Base-by-base conservation (phyloP, 2,888 invertebrate genomes). In the Anagyrus pseudococci region DNA sequence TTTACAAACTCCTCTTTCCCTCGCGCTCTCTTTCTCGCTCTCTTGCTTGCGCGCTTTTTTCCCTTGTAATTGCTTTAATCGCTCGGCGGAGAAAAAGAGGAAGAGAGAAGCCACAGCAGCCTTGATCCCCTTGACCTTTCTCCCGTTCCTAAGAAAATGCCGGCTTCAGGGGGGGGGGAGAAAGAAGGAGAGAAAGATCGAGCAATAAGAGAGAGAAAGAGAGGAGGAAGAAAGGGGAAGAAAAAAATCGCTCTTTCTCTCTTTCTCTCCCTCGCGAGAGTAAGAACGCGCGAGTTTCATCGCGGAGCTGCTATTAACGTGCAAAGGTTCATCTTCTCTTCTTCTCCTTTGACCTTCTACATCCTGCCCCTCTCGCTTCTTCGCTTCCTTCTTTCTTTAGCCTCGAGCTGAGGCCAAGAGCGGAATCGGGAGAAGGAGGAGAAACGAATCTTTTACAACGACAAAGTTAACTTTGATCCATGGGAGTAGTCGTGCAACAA, bases 51-150 rank as follows among this genome's bases (percentile, higher is more conserved):
- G 4, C 17, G 4, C 43, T 60, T 60, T 64, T 60, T 60, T 57
- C 52, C 25, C 52, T 20, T 47, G 60, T 53, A 60, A 60, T 64
- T 57, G 53, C 64, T 64, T 64, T 64, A 60, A 64, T 64, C 60
- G 57, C 26, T 26, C 19, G 37, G 23, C 33, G 25, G 56, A 54
- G n/a, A 43, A 41, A 54, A 22, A 25, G 50, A 50, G 50, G 37
- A 20, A 50, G 52, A 52, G 52, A 15, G 52, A 10, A 2, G n/a
- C 33, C 8, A 44, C 41, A 22, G 41, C n/a, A 60, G 41, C 64
- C 64, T 64, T 64, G 60, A 64, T 64, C 64, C 64, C 56, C 60
- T 52, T 60, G 64, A 64, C 60, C 64, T 64, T 64, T 64, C 60
- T 44, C 22, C 49, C 19, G 58, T 43, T 57, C 56, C 56, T 52